Conservation (phyloP, 2,113 vertebrate species). For the Orycteropus afer region DNA sequence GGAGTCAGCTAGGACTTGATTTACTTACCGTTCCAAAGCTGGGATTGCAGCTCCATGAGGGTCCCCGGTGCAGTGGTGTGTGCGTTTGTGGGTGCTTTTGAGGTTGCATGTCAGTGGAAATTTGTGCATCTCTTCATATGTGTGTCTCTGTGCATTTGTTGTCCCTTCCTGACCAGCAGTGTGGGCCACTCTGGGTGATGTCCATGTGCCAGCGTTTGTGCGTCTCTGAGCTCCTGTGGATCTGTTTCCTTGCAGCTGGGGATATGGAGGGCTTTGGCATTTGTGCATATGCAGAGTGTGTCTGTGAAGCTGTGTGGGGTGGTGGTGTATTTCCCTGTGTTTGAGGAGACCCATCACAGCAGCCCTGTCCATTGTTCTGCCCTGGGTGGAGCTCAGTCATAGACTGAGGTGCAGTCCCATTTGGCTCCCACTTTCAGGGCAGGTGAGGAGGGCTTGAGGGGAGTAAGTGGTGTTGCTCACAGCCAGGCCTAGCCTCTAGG, state of each 20-base stretch:
- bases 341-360: background rate
- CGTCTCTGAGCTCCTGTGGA: background rate
- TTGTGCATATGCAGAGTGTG: background rate
- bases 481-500: constrained; percentile 14
- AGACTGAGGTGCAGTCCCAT: background rate
- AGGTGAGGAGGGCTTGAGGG: background rate
- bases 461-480: background rate
- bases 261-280: background rate
- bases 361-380: background rate
- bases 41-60: background rate
- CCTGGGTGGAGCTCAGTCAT: constrained; percentile 45
- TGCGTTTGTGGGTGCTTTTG: background rate
- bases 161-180: background rate
- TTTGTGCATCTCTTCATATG: background rate
- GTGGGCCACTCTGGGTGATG: background rate
- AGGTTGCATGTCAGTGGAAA: background rate
- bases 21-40: background rate
- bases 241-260: background rate
- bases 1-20: background rate
- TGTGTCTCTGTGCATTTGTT: background rate
- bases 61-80: background rate
- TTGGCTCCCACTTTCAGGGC: background rate
- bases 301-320: background rate
- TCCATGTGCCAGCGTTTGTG: background rate
- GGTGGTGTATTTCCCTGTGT: background rate